Base-by-base conservation (phyloP, 2,113 vertebrate genomes). In the Lanius ludovicianus region DNA sequence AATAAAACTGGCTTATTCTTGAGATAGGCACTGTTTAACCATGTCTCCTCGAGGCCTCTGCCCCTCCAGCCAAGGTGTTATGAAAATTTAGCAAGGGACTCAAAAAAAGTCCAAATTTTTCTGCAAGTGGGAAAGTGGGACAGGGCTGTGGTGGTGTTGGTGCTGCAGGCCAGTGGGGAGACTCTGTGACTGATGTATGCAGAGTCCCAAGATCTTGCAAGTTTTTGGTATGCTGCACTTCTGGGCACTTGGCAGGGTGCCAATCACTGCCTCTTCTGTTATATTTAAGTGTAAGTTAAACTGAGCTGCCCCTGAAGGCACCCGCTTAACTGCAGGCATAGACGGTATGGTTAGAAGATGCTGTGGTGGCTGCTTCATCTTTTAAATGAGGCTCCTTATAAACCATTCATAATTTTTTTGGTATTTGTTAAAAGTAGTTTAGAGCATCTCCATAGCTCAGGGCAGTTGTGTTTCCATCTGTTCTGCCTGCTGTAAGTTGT, bases 391-490 rank as follows among this genome's bases (percentile, higher is more conserved):
- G 14, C 23, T 87, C 22, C 30, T 68, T 62, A 41, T 77, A 95
- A 90, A 78, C 50, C 47, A 64, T 70, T 77, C 25, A 49, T 60
- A 17, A 37, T 50, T 33, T 71, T 83, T 46, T 74, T 56, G 4
- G 16, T n/a, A 15, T 70, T 89, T 96, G 68, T 86, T 96, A 92
- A 57, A 92, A 95, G 68, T 89, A 84, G 56, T 90, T 96, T 62
- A 50, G 41, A 78, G 59, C 60, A 93, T 94, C 62, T 88, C 73
- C 62, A 24, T 84, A 81, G 92, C 88, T 96, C 76, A 90, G 92
- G 95, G 89, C 90, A 95, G 92, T 94, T 91, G 80, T 93, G 77
- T 87, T 85, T 79, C 92, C 90, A 84, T 96, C 95, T 96, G 94
- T 81, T 96, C 83, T 89, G 80, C 88, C 69, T 96, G 84, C 84